Evolutionary conservation across 2,888 invertebrate genomes (phyloP).

Genomic region (Drosophila nigricruria): DNA sequence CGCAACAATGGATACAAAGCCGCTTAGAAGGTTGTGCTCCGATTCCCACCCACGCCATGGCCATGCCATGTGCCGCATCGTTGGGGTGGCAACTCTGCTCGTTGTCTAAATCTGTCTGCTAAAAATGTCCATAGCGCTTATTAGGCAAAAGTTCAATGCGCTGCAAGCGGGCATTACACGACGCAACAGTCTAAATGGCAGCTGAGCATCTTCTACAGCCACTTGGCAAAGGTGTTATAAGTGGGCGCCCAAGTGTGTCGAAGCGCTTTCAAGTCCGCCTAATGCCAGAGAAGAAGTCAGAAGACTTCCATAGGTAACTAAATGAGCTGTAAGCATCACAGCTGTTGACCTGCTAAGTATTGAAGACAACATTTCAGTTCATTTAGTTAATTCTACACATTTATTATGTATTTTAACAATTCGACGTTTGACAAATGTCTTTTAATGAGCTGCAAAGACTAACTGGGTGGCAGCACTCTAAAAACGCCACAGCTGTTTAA

Average conservation of each 20-base stretch:
- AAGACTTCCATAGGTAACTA: slow-evolving; percentile 33
- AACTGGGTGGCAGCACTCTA: slow-evolving; percentile 1
- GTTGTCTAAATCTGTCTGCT: slow-evolving; percentile 40
- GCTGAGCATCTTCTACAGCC: slow-evolving; percentile 22
- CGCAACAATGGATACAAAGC: slow-evolving; percentile 50
- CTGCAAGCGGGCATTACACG: slow-evolving; percentile 30
- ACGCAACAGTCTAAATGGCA: slow-evolving; percentile 18
- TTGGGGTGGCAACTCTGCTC: slow-evolving; percentile 35
- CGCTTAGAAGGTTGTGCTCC: slow-evolving; percentile 14
- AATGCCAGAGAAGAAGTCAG: slow-evolving; percentile 10
- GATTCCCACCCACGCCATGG: slow-evolving; percentile 1
- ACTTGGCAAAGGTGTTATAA: slow-evolving; percentile 34
- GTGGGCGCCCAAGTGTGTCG: slow-evolving; percentile 17
- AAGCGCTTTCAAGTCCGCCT: slow-evolving; percentile 28
- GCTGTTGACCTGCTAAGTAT: slow-evolving; percentile 11
- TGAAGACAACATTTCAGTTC: background rate
- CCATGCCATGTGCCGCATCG: background rate
- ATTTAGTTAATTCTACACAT: background rate
- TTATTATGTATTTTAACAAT: background rate
- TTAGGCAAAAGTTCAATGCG: slow-evolving; percentile 72
- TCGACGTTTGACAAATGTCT: background rate
- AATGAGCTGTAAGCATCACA: slow-evolving; percentile 22
- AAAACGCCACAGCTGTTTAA: background rate
- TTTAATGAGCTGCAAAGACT: background rate
- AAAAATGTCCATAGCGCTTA: slow-evolving; percentile 74